Evolutionary conservation across 2,888 invertebrate genomes (phyloP).

Genomic region (Eristalinus aeneus): DNA sequence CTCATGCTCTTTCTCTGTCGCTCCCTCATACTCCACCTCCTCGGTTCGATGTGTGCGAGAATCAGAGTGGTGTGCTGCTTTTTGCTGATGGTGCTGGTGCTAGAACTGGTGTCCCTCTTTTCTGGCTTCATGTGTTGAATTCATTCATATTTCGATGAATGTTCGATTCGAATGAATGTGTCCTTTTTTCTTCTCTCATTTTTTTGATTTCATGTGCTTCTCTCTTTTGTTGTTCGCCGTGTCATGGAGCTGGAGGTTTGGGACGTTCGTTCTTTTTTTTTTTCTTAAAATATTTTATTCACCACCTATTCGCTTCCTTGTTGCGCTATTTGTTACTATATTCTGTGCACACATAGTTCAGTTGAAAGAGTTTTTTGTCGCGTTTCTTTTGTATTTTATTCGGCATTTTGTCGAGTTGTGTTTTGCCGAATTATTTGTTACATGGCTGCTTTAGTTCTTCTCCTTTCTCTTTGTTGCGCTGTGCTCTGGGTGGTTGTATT

Average conservation of each 20-base stretch:
- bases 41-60: slow-evolving; percentile 54
- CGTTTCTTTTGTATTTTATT: slow-evolving; percentile 47
- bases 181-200: slow-evolving; percentile 14
- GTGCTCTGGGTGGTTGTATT: neutral
- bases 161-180: slow-evolving; percentile 67
- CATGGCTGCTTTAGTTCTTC: slow-evolving; percentile 16
- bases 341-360: slow-evolving; percentile 24
- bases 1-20: slow-evolving; percentile 70
- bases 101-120: neutral
- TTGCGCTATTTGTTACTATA: slow-evolving; percentile 59
- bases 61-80: neutral
- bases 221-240: neutral
- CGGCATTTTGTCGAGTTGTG: slow-evolving; percentile 50
- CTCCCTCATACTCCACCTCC: slow-evolving; percentile 70
- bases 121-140: slow-evolving; percentile 47
- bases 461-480: slow-evolving; percentile 6
- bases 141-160: slow-evolving; percentile 70
- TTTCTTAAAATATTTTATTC: slow-evolving; percentile 44
- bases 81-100: neutral
- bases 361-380: slow-evolving; percentile 39
- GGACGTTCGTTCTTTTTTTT: neutral
- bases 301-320: slow-evolving; percentile 68
- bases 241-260: neutral
- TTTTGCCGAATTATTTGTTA: slow-evolving; percentile 52
- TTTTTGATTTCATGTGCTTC: neutral